Percentiles rank a stretch among this genome's conserved stretches.
These are phyloP conservation scores for Tragelaphus imberbis DNA, from an alignment of 2,113 vertebrate species.

Conservation along the genomic window DNA sequence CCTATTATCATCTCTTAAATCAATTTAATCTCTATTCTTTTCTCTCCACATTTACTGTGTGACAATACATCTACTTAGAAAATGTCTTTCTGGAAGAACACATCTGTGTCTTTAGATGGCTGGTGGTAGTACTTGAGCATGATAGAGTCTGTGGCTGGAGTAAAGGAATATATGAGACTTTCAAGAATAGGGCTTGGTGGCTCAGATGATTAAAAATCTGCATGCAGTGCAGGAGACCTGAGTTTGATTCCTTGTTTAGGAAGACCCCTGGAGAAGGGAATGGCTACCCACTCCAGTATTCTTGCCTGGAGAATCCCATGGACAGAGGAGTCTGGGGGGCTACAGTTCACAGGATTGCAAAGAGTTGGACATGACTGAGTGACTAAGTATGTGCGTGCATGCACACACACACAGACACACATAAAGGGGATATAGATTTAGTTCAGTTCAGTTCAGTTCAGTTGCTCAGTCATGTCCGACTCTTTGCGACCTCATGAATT, in stretches of 20 bases:
- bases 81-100: not conserved
- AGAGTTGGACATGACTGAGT: not conserved
- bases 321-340: not conserved
- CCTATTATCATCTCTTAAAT: not conserved
- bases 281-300: not conserved
- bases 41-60: not conserved
- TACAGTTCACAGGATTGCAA: not conserved
- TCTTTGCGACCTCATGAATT: too few species aligned
- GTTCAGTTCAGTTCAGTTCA: too few species aligned
- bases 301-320: not conserved
- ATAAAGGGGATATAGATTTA: too few species aligned
- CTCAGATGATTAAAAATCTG: not conserved
- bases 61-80: not conserved
- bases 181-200: not conserved
- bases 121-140: not conserved
- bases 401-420: rapidly evolving
- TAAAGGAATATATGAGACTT: not conserved
- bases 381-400: rapidly evolving
- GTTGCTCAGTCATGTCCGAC: too few species aligned
- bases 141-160: not conserved
- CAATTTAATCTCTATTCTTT: not conserved
- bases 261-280: not conserved
- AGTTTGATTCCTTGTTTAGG: not conserved
- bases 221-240: not conserved
- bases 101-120: not conserved